Conservation (phyloP, 2,113 vertebrate genomes). For the Cryptomyrus ogoouensis region DNA sequence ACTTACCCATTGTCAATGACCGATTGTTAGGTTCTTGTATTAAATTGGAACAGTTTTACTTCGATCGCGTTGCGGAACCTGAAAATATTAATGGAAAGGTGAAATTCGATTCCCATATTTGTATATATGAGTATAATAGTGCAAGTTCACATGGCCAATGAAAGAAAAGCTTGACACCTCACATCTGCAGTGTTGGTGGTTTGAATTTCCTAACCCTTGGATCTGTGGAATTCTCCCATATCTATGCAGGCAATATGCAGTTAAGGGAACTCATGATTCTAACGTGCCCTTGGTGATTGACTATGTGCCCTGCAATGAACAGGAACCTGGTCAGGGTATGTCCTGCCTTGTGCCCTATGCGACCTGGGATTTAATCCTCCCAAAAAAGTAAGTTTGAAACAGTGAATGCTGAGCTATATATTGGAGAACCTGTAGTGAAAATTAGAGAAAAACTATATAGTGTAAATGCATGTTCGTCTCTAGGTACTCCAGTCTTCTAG, state of each 20-base stretch:
- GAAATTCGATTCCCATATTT: too few relatives aligned
- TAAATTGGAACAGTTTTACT: too few relatives aligned
- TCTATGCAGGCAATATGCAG: neutral
- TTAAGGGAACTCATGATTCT: neutral
- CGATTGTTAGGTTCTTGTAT: too few relatives aligned
- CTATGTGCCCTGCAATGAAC: too few relatives aligned
- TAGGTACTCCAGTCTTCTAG: neutral
- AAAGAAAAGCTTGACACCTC: too few relatives aligned
- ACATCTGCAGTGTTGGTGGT: neutral
- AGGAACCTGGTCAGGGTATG: neutral
- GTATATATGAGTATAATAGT: too few relatives aligned
- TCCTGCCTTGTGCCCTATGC: neutral
- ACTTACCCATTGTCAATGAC: too few relatives aligned
- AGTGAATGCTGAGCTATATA: neutral
- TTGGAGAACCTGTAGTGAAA: neutral
- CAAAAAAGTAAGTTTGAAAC: neutral
- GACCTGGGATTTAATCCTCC: neutral
- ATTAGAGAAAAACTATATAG: neutral
- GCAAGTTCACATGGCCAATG: too few relatives aligned
- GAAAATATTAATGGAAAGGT: too few relatives aligned
- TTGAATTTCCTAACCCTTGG: neutral
- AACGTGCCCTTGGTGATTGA: neutral
- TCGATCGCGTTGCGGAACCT: too few relatives aligned
- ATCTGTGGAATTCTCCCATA: neutral
- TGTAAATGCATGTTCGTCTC: neutral